Percentiles rank a stretch among this genome's conserved stretches.
These are phyloP conservation scores for Lycaena phlaeas DNA, from an alignment of 2,888 invertebrate genomes.

Conservation along the genomic window DNA sequence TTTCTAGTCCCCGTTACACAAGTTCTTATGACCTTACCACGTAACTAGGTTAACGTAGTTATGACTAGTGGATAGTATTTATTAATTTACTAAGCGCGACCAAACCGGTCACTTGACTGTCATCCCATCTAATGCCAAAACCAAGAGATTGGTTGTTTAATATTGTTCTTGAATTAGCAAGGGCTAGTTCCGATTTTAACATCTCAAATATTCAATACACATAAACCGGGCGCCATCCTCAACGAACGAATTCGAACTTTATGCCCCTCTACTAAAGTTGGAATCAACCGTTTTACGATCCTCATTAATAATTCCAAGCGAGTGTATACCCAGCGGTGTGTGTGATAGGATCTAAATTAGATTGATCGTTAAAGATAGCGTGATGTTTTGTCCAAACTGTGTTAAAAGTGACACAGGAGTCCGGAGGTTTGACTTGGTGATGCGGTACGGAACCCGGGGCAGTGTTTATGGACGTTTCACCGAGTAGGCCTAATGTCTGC, in stretches of 20 bases:
- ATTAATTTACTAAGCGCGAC: no score
- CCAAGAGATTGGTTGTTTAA: background rate
- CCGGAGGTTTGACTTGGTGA: conserved; percentile 44
- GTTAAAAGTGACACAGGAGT: conserved; percentile 38
- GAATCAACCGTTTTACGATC: background rate
- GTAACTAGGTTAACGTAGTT: no score
- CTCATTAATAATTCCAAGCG: background rate
- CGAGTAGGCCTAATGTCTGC: background rate
- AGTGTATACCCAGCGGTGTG: conserved; percentile 13
- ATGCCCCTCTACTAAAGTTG: background rate
- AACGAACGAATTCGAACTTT: background rate
- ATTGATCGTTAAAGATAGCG: conserved; percentile 12
- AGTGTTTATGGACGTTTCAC: conserved; percentile 2
- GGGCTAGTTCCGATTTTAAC: conserved; percentile 49
- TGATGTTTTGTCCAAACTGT: conserved; percentile 33
- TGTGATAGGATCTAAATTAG: conserved; percentile 20
- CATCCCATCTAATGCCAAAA: no score
- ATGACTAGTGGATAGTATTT: no score
- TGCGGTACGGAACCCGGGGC: conserved; percentile 13
- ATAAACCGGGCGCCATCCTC: background rate
- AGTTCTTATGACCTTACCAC: no score
- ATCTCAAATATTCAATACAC: conserved; percentile 33
- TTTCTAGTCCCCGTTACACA: no score
- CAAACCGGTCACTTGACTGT: no score
- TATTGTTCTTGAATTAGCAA: conserved; percentile 33